Evolutionary conservation across 2,797 vertebrate species (phyloP).

Genomic region (Sebastes ruberrimus): DNA sequence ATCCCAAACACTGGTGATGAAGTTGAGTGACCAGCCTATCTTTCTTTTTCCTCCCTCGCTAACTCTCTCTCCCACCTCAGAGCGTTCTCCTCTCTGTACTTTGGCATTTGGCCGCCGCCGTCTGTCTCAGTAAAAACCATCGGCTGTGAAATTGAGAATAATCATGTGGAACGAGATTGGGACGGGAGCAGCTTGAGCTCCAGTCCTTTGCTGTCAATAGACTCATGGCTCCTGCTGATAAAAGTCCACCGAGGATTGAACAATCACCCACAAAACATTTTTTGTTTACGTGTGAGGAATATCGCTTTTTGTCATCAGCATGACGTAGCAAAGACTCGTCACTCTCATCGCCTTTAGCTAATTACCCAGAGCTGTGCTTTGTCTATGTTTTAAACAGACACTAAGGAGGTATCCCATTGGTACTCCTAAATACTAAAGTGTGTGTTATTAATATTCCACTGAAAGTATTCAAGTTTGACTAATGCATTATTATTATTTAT

Average conservation of each 20-base stretch:
- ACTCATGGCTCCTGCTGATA: slow-evolving; percentile 70
- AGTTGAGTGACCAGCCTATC: slow-evolving; percentile 50
- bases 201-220: slow-evolving; percentile 62
- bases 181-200: slow-evolving; percentile 77
- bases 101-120: slow-evolving; percentile 72
- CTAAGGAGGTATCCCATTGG: slow-evolving; percentile 14
- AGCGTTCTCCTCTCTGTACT: slow-evolving; percentile 61
- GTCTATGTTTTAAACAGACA: slow-evolving; percentile 18
- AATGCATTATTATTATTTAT: slow-evolving; percentile 35
- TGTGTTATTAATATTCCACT: slow-evolving; percentile 7
- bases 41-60: slow-evolving; percentile 16
- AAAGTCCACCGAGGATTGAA: slow-evolving; percentile 62
- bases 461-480: slow-evolving; percentile 1
- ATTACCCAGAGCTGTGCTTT: slow-evolving; percentile 13
- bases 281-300: slow-evolving; percentile 37
- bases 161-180: slow-evolving; percentile 83
- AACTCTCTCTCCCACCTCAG: slow-evolving; percentile 52
- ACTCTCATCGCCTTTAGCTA: not conserved
- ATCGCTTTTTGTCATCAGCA: slow-evolving; percentile 31
- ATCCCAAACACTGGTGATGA: slow-evolving; percentile 52
- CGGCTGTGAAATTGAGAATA: slow-evolving; percentile 86
- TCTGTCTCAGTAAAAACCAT: slow-evolving; percentile 81
- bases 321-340: not conserved
- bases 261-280: slow-evolving; percentile 46
- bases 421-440: slow-evolving; percentile 17